Evolutionary conservation across 2,113 vertebrate genomes (phyloP).

Genomic region (Ardeotis arabs): DNA sequence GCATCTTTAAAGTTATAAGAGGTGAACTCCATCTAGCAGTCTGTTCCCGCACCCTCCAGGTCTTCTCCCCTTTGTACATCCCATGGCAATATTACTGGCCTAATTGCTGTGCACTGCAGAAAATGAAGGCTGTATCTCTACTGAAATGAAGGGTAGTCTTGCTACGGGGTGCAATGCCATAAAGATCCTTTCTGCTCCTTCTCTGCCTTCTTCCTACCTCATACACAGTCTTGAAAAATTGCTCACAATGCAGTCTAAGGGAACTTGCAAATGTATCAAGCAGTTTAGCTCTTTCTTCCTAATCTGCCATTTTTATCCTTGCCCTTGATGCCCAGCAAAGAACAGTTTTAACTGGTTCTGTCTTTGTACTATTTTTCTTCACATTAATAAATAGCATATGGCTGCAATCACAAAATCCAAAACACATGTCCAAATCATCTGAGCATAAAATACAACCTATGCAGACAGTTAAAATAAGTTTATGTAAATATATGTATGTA

Average conservation of each 20-base stretch:
- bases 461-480: background rate
- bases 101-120: background rate
- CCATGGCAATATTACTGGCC: background rate
- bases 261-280: background rate
- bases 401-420: background rate
- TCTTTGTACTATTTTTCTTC: background rate
- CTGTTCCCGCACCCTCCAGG: background rate
- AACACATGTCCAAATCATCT: background rate
- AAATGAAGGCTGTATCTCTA: background rate
- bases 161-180: background rate
- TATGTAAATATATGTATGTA: constrained; percentile 10
- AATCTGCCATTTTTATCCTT: background rate
- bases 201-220: background rate
- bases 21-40: background rate
- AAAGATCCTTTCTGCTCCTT: background rate
- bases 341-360: background rate
- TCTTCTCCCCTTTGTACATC: background rate
- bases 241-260: background rate
- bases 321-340: background rate
- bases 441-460: background rate
- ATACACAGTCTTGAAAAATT: background rate
- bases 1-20: background rate
- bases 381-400: constrained; percentile 5
- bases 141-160: background rate
- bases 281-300: background rate